These are phyloP conservation scores for Apotomis capreana DNA, from an alignment of 2,888 invertebrate genomes.

Conservation along the genomic window DNA sequence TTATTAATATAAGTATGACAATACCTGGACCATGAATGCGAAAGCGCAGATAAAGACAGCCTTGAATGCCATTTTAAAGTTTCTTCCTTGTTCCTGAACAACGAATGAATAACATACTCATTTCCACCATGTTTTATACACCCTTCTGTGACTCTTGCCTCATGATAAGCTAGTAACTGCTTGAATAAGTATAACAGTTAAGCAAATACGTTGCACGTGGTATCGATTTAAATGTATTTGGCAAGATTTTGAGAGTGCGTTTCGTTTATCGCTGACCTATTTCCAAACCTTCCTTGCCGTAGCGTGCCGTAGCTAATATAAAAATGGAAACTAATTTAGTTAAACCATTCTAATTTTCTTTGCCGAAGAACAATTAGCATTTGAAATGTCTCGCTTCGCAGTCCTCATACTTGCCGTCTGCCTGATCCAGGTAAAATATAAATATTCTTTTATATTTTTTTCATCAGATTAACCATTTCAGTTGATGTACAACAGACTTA, in stretches of 20 bases:
- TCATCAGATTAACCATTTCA: too few relatives aligned
- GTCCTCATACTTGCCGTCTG: constrained; percentile 17
- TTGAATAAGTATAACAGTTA: neutral
- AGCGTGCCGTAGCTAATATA: neutral
- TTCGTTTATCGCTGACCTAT: constrained; percentile 25
- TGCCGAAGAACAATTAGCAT: neutral
- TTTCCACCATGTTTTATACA: constrained; percentile 11
- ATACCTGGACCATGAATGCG: constrained; percentile 39
- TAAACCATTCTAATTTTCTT: constrained; percentile 15
- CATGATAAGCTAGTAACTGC: neutral
- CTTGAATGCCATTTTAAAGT: constrained; percentile 21
- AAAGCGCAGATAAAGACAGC: constrained; percentile 42
- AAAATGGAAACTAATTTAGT: neutral
- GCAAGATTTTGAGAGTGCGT: neutral
- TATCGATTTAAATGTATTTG: neutral
- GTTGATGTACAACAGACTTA: too few relatives aligned
- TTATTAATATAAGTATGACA: too few relatives aligned
- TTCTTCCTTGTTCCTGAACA: neutral
- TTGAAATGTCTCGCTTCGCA: constrained; percentile 18
- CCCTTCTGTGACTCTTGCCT: neutral
- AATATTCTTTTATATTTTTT: neutral
- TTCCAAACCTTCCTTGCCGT: constrained; percentile 4
- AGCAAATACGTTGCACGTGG: neutral
- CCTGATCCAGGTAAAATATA: constrained; percentile 27
- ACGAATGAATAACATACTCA: too few relatives aligned